These are phyloP conservation scores for Nerophis lumbriciformis DNA, from an alignment of 2,113 vertebrate genomes.

Conservation along the genomic window DNA sequence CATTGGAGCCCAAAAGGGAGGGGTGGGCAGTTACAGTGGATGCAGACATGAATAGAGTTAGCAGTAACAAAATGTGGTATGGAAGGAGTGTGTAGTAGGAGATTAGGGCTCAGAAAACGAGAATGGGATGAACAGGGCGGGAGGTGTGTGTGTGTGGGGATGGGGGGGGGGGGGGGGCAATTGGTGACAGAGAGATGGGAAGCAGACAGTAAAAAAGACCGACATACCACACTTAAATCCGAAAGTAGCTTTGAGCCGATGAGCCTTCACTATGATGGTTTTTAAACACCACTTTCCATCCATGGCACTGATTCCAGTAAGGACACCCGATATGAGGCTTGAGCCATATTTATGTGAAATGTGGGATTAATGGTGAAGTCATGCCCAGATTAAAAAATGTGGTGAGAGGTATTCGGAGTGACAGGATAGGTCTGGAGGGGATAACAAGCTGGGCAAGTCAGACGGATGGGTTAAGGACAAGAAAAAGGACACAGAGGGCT, in stretches of 20 bases:
- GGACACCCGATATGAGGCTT: constrained; percentile 30
- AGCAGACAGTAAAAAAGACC: neutral
- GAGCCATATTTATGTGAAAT: constrained; percentile 23
- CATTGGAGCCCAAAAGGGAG: constrained; percentile 41
- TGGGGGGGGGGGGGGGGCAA: neutral
- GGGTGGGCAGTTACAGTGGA: constrained; percentile 24
- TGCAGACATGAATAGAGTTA: constrained; percentile 29
- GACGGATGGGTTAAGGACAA: constrained; percentile 15
- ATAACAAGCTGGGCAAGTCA: constrained; percentile 28
- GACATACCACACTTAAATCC: constrained; percentile 40
- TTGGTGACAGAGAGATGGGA: too few relatives aligned
- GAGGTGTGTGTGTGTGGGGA: too few relatives aligned
- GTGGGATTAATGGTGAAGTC: constrained; percentile 62
- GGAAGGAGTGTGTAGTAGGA: constrained; percentile 22
- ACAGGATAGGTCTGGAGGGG: constrained; percentile 61
- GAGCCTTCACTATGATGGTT: constrained; percentile 17
- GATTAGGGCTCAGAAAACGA: constrained; percentile 21
- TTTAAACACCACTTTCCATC: constrained; percentile 12
- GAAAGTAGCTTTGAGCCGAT: neutral
- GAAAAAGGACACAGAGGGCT: constrained; percentile 40
- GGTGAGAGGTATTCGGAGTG: constrained; percentile 42
- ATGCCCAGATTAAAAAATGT: constrained; percentile 57
- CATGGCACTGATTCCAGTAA: constrained; percentile 14
- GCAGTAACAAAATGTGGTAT: constrained; percentile 37
- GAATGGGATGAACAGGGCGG: constrained; percentile 20